Evolutionary conservation across 2,888 invertebrate genomes (phyloP).

Genomic region (Coelinius sp.): DNA sequence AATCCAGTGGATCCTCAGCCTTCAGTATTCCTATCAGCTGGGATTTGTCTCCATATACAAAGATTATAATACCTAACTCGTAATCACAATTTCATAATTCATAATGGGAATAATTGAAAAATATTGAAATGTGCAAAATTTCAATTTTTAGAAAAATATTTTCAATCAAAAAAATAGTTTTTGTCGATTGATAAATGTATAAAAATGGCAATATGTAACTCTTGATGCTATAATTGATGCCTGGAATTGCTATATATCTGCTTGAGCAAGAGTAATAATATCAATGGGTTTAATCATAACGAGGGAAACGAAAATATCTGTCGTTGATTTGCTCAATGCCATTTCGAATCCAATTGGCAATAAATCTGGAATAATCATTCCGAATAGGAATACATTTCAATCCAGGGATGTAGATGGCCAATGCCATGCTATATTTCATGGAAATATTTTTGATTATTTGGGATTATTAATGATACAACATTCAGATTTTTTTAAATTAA

Average conservation of each 20-base stretch:
- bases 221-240: not conserved
- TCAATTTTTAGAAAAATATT: too few relatives aligned
- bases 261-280: not conserved
- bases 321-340: not conserved
- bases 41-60: not conserved
- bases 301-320: not conserved
- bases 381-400: not conserved
- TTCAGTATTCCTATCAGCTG: not conserved
- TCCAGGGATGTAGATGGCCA: not conserved
- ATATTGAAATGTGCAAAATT: too few relatives aligned
- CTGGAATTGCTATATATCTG: not conserved
- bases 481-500: not conserved
- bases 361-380: not conserved
- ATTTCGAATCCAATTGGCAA: constrained; percentile 4
- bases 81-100: too few relatives aligned
- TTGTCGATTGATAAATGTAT: too few relatives aligned
- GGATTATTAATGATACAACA: not conserved
- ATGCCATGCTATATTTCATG: not conserved
- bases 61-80: too few relatives aligned
- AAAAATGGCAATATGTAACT: not conserved
- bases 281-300: not conserved
- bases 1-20: not conserved
- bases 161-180: too few relatives aligned
- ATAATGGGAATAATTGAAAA: too few relatives aligned
- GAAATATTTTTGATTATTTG: not conserved